A percentile compares a stretch with the other conserved stretches of the same genome.
Evolutionary conservation across 2,797 vertebrate genomes (phyloP).

Genomic region (Crax fasciolata): DNA sequence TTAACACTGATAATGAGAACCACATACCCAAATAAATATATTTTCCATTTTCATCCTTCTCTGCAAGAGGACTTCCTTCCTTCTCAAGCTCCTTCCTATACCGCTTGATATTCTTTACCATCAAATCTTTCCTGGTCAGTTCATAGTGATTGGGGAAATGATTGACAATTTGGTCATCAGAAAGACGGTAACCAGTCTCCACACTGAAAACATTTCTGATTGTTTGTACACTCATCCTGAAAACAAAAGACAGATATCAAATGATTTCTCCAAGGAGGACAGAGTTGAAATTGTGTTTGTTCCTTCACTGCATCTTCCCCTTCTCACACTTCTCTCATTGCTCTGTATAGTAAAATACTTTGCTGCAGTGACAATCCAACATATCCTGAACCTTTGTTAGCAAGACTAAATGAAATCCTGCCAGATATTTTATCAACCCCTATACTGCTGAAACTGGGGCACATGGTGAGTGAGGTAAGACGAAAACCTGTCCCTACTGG

Average conservation of each 20-base stretch:
- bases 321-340: neutral
- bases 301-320: neutral
- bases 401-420: neutral
- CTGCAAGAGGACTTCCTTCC: conserved; percentile 92
- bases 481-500: neutral
- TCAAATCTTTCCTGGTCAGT: conserved; percentile 96
- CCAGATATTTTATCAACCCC: neutral
- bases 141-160: conserved; percentile 99
- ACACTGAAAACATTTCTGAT: conserved; percentile 97
- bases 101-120: conserved; percentile 99
- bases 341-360: neutral
- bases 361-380: neutral
- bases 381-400: neutral
- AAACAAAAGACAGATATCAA: neutral
- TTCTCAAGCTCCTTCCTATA: conserved; percentile 97
- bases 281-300: neutral
- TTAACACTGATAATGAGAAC: neutral
- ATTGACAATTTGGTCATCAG: conserved; percentile 98
- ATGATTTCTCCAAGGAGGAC: neutral
- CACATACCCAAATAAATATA: conserved; percentile 92
- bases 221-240: conserved; percentile 98
- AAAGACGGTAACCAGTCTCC: conserved; percentile 94
- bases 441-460: neutral
- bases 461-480: neutral
- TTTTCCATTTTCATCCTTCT: conserved; percentile 98